These are phyloP conservation scores for Cryptoblepharus egeriae DNA, from an alignment of 2,797 vertebrate genomes.

Conservation along the genomic window DNA sequence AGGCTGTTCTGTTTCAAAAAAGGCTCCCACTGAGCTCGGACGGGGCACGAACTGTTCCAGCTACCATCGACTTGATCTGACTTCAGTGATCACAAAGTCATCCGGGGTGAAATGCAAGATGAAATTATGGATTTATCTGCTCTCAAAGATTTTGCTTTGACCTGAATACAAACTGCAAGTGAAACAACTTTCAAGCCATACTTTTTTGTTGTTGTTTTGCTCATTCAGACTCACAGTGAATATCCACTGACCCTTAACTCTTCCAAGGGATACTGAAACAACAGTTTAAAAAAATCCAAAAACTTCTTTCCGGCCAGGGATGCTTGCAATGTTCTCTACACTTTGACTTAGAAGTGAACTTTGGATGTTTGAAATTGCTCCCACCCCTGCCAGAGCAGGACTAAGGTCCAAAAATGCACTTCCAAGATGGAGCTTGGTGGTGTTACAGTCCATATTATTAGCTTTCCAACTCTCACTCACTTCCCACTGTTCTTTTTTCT, in stretches of 20 bases:
- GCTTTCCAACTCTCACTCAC: too few relatives aligned
- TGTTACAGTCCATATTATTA: too few relatives aligned
- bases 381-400: too few relatives aligned
- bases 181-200: background rate
- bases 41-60: background rate
- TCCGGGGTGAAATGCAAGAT: constrained; percentile 9
- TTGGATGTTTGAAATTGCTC: too few relatives aligned
- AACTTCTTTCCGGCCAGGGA: too few relatives aligned
- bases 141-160: constrained; percentile 15
- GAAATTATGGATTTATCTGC: constrained; percentile 20
- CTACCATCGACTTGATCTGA: background rate
- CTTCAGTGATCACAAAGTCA: constrained; percentile 15
- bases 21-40: background rate
- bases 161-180: constrained; percentile 6
- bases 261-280: background rate
- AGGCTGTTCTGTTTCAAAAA: background rate
- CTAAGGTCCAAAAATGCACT: too few relatives aligned
- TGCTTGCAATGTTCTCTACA: too few relatives aligned
- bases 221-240: background rate
- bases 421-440: too few relatives aligned
- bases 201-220: background rate
- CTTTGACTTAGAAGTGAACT: too few relatives aligned
- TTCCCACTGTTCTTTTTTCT: too few relatives aligned
- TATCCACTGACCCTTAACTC: background rate
- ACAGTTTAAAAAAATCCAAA: background rate